Evolutionary conservation across 1,140 invertebrate genomes (phyloP).

Genomic region (Bradynema listronoti): DNA sequence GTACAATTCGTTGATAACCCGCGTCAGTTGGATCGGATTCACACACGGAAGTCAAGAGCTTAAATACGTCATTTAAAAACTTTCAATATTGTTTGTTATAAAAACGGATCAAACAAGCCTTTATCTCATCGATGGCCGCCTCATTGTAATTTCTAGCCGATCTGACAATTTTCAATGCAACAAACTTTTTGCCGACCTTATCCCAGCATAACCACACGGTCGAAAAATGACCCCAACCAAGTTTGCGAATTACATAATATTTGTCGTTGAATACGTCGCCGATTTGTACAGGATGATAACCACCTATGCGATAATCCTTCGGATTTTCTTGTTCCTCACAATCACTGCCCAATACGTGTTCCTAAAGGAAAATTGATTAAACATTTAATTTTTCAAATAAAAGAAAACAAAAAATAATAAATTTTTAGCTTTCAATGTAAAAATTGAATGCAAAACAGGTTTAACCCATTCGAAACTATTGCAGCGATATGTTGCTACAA

Average conservation of each 20-base stretch:
- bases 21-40: conserved; percentile 24
- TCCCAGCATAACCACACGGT: conserved; percentile 49
- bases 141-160: conserved; percentile 95
- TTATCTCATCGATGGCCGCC: conserved; percentile 96
- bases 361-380: neutral
- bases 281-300: conserved; percentile 42
- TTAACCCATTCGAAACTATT: no score
- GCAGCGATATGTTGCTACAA: no score
- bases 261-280: conserved; percentile 40
- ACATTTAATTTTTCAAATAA: neutral
- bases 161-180: conserved; percentile 96
- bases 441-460: no score
- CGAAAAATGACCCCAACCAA: conserved; percentile 49
- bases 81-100: neutral
- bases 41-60: conserved; percentile 31
- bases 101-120: conserved; percentile 8
- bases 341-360: conserved; percentile 20
- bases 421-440: no score
- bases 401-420: no score
- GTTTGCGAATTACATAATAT: conserved; percentile 44
- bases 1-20: conserved; percentile 19
- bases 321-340: conserved; percentile 34
- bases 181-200: conserved; percentile 77
- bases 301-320: conserved; percentile 34
- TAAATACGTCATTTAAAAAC: conserved; percentile 9